Base-by-base conservation (phyloP, 2,113 vertebrate genomes). In the Bubo bubo region DNA sequence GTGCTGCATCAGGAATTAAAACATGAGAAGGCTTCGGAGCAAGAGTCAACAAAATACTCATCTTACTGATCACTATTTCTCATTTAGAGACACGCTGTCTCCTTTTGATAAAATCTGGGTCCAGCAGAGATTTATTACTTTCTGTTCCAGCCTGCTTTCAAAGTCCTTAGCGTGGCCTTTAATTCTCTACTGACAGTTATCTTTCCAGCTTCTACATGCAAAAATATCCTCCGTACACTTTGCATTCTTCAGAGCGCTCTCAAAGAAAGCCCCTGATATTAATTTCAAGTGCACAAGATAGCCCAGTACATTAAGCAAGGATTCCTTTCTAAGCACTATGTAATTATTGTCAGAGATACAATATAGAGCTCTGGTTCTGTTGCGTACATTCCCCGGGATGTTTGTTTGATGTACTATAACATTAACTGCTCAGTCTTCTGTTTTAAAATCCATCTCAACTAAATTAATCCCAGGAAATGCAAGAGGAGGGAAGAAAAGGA, bases 71-170 rank as follows among this genome's bases (percentile, higher is more conserved):
- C 63, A 74, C 63, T 20, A 37, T 43, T 85, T 76, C 77, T 90
- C 45, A 58, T 50, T 85, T 75, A 77, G 62, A 94, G 67, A 88
- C 71, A 50, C 9, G 14, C 53, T 70, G 62, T 88, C 95, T 86
- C 52, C 86, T 55, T 75, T 21, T 66, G 92, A 82, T 91, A 94
- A 93, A 67, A 96, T 95, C 93, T 93, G 62, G 10, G 59, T 27
- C 75, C 64, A 80, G 41, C 9, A 50, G n/a, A 92, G 71, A 88
- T 88, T 88, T 76, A 76, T 30, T 66, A 37, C 81, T 37, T 76
- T 83, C 63, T 94, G 47, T 77, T 96, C 79, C 82, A 95, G 68
- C 34, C 56, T 91, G 79, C 37, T 88, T 92, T 86, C 79, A 56
- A 59, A 92, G 86, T 53, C 79, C 68, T 37, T 50, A 80, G 43